A percentile compares a stretch with the other conserved stretches of the same genome.
These are phyloP conservation scores for Porites cylindrica DNA, from an alignment of 92 coral and sea anemone species.

Conservation along the genomic window DNA sequence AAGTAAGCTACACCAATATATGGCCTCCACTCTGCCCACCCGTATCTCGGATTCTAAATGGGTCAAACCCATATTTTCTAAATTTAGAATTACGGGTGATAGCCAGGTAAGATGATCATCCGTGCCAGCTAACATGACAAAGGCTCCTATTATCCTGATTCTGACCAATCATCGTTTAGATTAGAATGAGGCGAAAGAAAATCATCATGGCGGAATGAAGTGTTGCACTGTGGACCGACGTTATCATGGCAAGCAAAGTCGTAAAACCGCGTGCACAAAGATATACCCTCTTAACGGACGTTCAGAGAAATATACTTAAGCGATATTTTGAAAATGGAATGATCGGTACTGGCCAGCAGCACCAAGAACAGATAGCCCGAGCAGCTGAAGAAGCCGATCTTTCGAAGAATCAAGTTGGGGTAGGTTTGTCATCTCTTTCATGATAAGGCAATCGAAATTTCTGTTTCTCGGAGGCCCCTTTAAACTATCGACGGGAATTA, in stretches of 20 bases:
- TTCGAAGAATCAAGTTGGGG: constrained; percentile 1
- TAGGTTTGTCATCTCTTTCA: not conserved
- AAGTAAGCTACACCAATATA: too few relatives aligned
- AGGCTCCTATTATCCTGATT: not conserved
- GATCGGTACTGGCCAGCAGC: constrained; percentile 3
- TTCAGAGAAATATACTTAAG: not conserved
- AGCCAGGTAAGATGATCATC: constrained; percentile 27
- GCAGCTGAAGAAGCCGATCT: constrained; percentile 7
- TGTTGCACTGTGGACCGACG: too few relatives aligned
- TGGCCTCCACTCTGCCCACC: too few relatives aligned
- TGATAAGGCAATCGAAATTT: too few relatives aligned
- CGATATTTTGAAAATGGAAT: constrained; percentile 4
- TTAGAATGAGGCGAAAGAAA: not conserved
- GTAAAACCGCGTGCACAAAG: not conserved
- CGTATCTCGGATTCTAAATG: not conserved
- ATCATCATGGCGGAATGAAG: not conserved
- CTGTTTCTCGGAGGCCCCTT: too few relatives aligned
- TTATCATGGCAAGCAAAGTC: not conserved
- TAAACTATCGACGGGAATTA: too few relatives aligned
- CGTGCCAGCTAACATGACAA: constrained; percentile 27
- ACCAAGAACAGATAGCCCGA: not conserved
- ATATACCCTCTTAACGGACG: not conserved
- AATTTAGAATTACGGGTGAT: constrained; percentile 18
- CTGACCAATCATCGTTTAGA: constrained; percentile 2
- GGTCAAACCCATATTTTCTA: constrained; percentile 34